Evolutionary conservation across 2,113 vertebrate genomes (phyloP).

Genomic region (Caranx ignobilis): DNA sequence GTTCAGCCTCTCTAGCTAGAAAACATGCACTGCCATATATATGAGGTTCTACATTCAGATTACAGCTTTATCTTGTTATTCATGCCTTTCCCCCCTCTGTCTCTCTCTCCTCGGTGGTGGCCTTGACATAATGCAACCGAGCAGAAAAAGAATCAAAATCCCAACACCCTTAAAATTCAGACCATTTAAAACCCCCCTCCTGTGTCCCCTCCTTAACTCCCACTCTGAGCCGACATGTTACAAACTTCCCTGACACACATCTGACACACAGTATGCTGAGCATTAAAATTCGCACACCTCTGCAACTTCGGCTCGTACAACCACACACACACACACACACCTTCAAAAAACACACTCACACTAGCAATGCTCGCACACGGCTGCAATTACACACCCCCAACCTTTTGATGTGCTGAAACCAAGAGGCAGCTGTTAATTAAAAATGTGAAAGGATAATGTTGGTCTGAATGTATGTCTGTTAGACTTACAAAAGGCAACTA

Average conservation of each 20-base stretch:
- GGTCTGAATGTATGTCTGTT: constrained; percentile 80
- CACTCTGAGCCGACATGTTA: constrained; percentile 4
- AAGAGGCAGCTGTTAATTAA: constrained; percentile 84
- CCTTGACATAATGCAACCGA: constrained; percentile 56
- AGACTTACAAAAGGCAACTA: constrained; percentile 80
- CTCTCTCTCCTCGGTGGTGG: constrained; percentile 40
- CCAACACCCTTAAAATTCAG: constrained; percentile 39
- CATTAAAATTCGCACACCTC: constrained; percentile 52
- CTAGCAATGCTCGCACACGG: constrained; percentile 13
- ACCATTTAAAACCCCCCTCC: constrained; percentile 30
- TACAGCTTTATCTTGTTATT: constrained; percentile 69
- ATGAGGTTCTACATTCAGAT: constrained; percentile 59
- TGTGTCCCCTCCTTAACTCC: background rate
- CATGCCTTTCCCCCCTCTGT: constrained; percentile 12
- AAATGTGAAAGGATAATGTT: constrained; percentile 83
- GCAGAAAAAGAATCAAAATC: constrained; percentile 44
- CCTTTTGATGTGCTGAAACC: constrained; percentile 82
- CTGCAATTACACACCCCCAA: constrained; percentile 33
- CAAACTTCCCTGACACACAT: constrained; percentile 52
- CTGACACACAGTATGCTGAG: constrained; percentile 30
- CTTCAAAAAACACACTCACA: constrained; percentile 49
- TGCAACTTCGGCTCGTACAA: constrained; percentile 51
- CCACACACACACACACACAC: constrained; percentile 5
- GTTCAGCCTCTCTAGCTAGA: constrained; percentile 32
- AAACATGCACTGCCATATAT: constrained; percentile 52